Base-by-base conservation (phyloP, 2,797 vertebrate genomes). In the Podarcis lilfordi region DNA sequence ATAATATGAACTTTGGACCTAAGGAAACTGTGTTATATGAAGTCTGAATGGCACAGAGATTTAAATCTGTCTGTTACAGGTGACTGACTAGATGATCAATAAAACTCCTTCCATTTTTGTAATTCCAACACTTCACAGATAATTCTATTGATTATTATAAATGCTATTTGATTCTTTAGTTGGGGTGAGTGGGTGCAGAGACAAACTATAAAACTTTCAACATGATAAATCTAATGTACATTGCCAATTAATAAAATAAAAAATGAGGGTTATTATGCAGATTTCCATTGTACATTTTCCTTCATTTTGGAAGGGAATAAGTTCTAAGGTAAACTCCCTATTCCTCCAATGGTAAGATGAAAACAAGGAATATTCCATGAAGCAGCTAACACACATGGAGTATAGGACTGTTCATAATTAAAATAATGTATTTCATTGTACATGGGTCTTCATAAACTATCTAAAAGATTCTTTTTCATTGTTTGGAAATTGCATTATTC, bases 121-220 rank as follows among this genome's bases (percentile, higher is more conserved):
- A 8, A 74, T 55, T 69, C 6, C 35, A 74, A 59, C 27, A 35
- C 21, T 55, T 84, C 45, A 45, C 43, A 23, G 32, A 37, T 13
- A 84, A 55, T 35, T 43, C 17, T 6, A 25, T 83, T 37, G 4
- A 79, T 79, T 29, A 59, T 74, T 35, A 45, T 55, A 55, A 55
- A 55, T 55, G 35, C 21, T 25, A 88, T 88, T 66, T 88, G 43
- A 74, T 86, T 27, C 66, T 55, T 72, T 23, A 55, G 0, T 71
- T 27, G 61, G 8, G 17, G 35, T 32, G 40, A 15, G 40, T 78
- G 29, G 61, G 9, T 27, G 68, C 55, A 45, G 27, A 23, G 71
- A 21, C 17, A 88, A 90, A 91, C 72, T 78, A 84, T 2, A 1
- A 79, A 59, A 85, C 11, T 88, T 92, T 69, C 72, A 27, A 35